Conservation (phyloP, 2,797 vertebrate genomes). For the Cirrhinus mrigala region DNA sequence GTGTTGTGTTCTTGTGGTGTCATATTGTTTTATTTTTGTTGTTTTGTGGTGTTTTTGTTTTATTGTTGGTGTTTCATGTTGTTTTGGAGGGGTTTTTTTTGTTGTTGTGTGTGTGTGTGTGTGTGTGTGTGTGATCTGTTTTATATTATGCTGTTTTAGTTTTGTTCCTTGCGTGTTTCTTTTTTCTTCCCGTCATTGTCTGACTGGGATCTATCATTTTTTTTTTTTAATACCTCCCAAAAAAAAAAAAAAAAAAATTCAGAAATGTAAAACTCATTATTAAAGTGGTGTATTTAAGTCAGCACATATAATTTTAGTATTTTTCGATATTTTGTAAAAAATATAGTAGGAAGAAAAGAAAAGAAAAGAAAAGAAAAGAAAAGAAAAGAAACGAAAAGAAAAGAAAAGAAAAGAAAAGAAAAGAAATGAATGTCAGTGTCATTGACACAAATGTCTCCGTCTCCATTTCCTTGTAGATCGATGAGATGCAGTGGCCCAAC, state of each 20-base stretch:
- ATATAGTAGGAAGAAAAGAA: neutral
- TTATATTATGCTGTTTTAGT: too few relatives aligned
- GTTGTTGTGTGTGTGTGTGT: too few relatives aligned
- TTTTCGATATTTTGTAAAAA: neutral
- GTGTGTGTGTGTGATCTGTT: too few relatives aligned
- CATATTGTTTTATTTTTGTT: neutral
- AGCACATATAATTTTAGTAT: neutral
- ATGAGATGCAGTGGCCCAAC: constrained; percentile 95
- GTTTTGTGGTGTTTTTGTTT: neutral
- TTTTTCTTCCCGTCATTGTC: neutral
- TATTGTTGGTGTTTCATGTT: neutral
- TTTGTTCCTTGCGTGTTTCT: neutral
- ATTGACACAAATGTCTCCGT: neutral
- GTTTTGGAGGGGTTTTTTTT: too few relatives aligned
- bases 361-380: too few relatives aligned
- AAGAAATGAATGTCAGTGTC: neutral
- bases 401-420: fast-evolving
- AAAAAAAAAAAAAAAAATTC: neutral
- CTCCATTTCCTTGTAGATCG: constrained; percentile 79
- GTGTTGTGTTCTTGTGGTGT: neutral
- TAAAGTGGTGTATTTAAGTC: neutral
- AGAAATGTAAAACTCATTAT: neutral
- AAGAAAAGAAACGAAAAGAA: too few relatives aligned
- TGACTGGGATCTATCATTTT: neutral
- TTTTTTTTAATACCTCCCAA: neutral